Percentiles rank a stretch among this genome's conserved stretches.
Conservation (phyloP, 2,888 invertebrate species). For the Drosophila recens region DNA sequence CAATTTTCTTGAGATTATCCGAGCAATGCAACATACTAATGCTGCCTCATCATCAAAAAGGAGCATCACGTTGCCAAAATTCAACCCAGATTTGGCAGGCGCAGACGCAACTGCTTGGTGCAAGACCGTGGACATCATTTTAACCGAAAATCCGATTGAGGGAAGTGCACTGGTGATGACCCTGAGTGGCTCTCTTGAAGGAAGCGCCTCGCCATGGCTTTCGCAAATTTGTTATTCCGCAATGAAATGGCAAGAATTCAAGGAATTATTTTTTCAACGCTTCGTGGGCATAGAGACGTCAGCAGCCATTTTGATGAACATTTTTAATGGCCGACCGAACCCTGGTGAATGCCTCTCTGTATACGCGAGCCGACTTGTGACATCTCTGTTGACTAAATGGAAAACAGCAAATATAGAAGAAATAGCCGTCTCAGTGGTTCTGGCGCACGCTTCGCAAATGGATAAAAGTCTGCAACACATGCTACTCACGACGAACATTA, state of each 20-base stretch:
- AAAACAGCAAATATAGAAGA: slow-evolving; percentile 4
- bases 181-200: slow-evolving; percentile 31
- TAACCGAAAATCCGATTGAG: slow-evolving; percentile 20
- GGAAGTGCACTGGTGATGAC: slow-evolving; percentile 36
- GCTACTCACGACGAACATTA: slow-evolving; percentile 1
- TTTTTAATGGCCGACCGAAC: slow-evolving; percentile 2
- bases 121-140: slow-evolving; percentile 20
- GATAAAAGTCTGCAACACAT: slow-evolving; percentile 4
- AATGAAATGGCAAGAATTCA: slow-evolving; percentile 29
- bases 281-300: slow-evolving; percentile 24
- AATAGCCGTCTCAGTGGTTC: slow-evolving; percentile 9
- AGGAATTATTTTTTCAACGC: slow-evolving; percentile 26
- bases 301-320: slow-evolving; percentile 18
- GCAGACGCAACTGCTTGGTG: slow-evolving; percentile 17
- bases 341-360: slow-evolving; percentile 12
- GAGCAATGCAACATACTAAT: neutral
- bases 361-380: slow-evolving; percentile 10
- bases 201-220: slow-evolving; percentile 36
- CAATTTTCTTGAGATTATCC: slow-evolving; percentile 6
- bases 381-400: slow-evolving; percentile 11
- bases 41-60: slow-evolving; percentile 4
- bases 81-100: slow-evolving; percentile 5
- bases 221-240: slow-evolving; percentile 33
- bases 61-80: slow-evolving; percentile 20
- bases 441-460: slow-evolving; percentile 8